phyloP scores from a whole-genome alignment of 2,797 vertebrate species.

The Meriones psammophilus region DNA sequence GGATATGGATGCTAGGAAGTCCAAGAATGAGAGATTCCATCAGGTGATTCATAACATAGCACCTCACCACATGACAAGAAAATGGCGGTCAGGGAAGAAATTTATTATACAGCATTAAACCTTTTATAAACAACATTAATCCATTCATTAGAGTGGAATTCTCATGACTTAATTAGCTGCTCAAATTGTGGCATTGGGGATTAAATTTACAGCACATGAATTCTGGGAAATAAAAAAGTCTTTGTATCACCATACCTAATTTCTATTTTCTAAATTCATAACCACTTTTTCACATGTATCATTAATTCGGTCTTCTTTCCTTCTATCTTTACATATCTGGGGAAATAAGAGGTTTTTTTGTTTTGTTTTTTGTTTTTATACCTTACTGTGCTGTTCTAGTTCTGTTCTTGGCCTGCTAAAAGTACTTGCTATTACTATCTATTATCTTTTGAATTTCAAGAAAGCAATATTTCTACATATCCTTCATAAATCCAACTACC shows the following conservation, averaged over 20 bases:
- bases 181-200: not conserved
- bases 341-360: not conserved
- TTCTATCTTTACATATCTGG: conserved; percentile 3
- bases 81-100: not conserved
- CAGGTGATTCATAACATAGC: not conserved
- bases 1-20: not conserved
- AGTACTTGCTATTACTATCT: not conserved
- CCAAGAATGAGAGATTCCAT: not conserved
- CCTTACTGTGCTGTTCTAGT: not conserved
- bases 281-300: not conserved
- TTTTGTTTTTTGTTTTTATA: not conserved
- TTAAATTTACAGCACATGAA: not conserved
- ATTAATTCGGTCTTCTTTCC: not conserved
- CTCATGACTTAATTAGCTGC: not conserved
- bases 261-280: not conserved
- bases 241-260: not conserved
- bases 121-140: conserved; percentile 1
- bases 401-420: not conserved
- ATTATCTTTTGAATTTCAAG: conserved; percentile 47
- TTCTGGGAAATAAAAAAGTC: not conserved
- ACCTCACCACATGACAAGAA: not conserved
- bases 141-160: not conserved
- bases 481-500: not conserved
- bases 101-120: not conserved
- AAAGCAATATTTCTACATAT: conserved; percentile 2